These are phyloP conservation scores for Ammodytes marinus DNA, from an alignment of 2,113 vertebrate genomes.

Conservation along the genomic window DNA sequence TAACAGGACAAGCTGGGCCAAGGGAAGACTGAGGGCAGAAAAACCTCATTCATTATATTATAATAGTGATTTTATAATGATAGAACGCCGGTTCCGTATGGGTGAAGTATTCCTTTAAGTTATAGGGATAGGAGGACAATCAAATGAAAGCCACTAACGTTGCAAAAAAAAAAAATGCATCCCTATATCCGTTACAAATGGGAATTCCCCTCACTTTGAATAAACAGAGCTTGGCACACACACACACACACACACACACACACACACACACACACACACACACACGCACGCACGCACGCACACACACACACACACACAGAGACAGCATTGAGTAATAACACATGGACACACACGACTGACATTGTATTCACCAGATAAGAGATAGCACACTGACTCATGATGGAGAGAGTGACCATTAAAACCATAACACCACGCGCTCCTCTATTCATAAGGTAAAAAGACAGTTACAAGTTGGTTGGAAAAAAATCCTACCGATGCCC, in stretches of 20 bases:
- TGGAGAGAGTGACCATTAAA: slow-evolving; percentile 11
- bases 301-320: background rate
- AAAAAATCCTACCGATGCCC: background rate
- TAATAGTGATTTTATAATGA: too few relatives aligned
- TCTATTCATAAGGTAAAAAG: background rate
- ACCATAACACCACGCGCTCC: background rate
- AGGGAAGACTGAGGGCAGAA: too few relatives aligned
- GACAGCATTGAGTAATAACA: background rate
- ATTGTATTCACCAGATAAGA: background rate
- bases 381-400: background rate
- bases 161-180: too few relatives aligned
- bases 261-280: too few relatives aligned
- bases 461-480: background rate
- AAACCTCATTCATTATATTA: too few relatives aligned
- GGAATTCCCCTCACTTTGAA: background rate
- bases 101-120: too few relatives aligned
- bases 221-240: background rate
- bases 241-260: too few relatives aligned
- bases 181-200: background rate
- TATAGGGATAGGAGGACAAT: too few relatives aligned
- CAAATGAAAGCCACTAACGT: too few relatives aligned
- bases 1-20: too few relatives aligned
- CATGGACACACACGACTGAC: background rate
- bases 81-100: too few relatives aligned
- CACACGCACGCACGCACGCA: background rate